These are phyloP conservation scores for Sweltsa coloradensis DNA, from an alignment of 1,140 invertebrate species.

Conservation along the genomic window DNA sequence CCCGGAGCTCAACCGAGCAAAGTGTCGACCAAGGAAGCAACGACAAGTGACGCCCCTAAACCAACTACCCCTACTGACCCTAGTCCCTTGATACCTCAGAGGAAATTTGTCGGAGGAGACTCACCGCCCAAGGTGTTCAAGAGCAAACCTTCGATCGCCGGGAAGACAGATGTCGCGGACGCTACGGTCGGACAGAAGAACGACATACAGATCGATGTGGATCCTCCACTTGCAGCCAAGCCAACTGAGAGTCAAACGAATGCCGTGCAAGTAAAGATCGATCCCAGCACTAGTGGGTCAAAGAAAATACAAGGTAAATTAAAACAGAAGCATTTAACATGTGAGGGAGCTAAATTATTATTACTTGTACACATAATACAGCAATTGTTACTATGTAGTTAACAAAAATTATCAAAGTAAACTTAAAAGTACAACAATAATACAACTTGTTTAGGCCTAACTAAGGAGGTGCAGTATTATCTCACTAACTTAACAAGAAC, in stretches of 20 bases:
- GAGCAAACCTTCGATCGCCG: slow-evolving; percentile 30
- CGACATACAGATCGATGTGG: background rate
- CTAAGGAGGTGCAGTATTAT: no score
- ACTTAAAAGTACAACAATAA: no score
- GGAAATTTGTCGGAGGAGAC: slow-evolving; percentile 4
- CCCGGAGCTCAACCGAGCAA: background rate
- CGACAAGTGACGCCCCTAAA: background rate
- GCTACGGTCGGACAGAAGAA: slow-evolving; percentile 18
- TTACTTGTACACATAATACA: no score
- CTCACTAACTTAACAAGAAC: no score
- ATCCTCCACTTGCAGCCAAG: background rate
- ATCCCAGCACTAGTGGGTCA: slow-evolving; percentile 29
- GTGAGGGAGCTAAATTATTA: no score
- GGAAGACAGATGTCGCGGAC: no score
- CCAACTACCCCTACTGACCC: background rate
- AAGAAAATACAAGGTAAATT: slow-evolving; percentile 14
- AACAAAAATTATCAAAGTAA: no score
- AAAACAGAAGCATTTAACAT: no score
- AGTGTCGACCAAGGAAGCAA: background rate
- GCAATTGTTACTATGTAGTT: no score
- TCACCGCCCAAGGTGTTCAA: slow-evolving; percentile 35
- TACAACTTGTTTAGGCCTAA: no score
- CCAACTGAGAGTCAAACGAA: slow-evolving; percentile 26
- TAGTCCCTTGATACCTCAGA: slow-evolving; percentile 10
- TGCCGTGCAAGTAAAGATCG: slow-evolving; percentile 30